Evolutionary conservation across 1,140 invertebrate species (phyloP).

Genomic region (Ceratina japonica): DNA sequence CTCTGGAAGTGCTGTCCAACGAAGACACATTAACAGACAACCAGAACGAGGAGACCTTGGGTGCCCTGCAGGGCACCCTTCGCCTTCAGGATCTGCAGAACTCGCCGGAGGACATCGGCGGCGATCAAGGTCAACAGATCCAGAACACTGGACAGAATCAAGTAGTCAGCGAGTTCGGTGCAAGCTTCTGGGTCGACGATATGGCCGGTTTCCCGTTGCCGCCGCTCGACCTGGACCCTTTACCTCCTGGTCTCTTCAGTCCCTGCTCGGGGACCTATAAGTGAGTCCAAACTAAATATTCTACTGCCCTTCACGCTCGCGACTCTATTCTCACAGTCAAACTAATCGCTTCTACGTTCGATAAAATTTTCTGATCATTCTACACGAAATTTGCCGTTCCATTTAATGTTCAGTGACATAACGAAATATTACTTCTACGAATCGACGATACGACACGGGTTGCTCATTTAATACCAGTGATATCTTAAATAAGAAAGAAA

Average conservation of each 20-base stretch:
- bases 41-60: conserved; percentile 70
- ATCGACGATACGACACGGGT: too few relatives aligned
- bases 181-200: conserved; percentile 85
- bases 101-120: conserved; percentile 69
- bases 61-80: conserved; percentile 69
- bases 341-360: too few relatives aligned
- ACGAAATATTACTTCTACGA: too few relatives aligned
- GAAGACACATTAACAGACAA: conserved; percentile 70
- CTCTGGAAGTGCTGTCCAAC: conserved; percentile 71
- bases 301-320: not conserved
- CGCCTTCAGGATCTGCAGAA: conserved; percentile 75
- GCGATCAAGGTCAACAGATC: conserved; percentile 71
- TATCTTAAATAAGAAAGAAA: not conserved
- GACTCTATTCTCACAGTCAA: too few relatives aligned
- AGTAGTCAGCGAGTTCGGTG: conserved; percentile 75
- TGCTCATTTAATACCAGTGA: too few relatives aligned
- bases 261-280: conserved; percentile 85
- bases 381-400: too few relatives aligned
- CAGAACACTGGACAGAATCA: conserved; percentile 71
- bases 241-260: conserved; percentile 82
- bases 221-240: conserved; percentile 87
- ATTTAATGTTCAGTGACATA: too few relatives aligned
- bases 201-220: conserved; percentile 90
- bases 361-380: too few relatives aligned
- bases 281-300: conserved; percentile 75